Percentiles rank a stretch among this genome's conserved stretches.
Conservation (phyloP, 2,888 invertebrate genomes). For the Aleiodes leptofemur region DNA sequence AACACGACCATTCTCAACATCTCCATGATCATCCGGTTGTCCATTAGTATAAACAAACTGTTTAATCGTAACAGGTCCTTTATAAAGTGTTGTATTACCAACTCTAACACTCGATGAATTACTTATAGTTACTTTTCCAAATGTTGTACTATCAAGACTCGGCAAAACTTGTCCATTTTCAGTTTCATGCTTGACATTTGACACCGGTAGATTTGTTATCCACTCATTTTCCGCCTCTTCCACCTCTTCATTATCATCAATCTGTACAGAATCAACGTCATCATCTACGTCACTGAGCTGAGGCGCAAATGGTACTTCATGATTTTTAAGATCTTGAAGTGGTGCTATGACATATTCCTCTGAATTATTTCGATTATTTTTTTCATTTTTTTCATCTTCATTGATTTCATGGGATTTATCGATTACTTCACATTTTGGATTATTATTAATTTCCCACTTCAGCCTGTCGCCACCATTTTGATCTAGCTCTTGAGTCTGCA, state of each 20-base stretch:
- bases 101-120: conserved; percentile 85
- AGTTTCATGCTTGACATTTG: conserved; percentile 50
- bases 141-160: conserved; percentile 71
- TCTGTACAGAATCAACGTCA: conserved; percentile 42
- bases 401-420: not conserved
- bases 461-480: conserved; percentile 34
- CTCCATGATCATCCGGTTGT: conserved; percentile 48
- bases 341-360: conserved; percentile 5
- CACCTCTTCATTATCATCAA: conserved; percentile 31
- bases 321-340: conserved; percentile 24
- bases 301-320: conserved; percentile 51
- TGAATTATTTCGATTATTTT: not conserved
- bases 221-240: conserved; percentile 39
- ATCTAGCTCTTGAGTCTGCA: conserved; percentile 44
- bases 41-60: conserved; percentile 79
- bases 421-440: conserved; percentile 8
- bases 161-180: conserved; percentile 59
- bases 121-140: conserved; percentile 81
- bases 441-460: conserved; percentile 18
- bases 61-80: conserved; percentile 87
- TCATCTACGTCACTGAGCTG: conserved; percentile 61
- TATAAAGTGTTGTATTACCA: conserved; percentile 86
- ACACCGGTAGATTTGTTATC: conserved; percentile 24
- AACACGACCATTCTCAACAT: conserved; percentile 34
- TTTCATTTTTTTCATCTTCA: not conserved